These are phyloP conservation scores for Neoaliturus tenellus DNA, from an alignment of 2,888 invertebrate genomes.

Conservation along the genomic window DNA sequence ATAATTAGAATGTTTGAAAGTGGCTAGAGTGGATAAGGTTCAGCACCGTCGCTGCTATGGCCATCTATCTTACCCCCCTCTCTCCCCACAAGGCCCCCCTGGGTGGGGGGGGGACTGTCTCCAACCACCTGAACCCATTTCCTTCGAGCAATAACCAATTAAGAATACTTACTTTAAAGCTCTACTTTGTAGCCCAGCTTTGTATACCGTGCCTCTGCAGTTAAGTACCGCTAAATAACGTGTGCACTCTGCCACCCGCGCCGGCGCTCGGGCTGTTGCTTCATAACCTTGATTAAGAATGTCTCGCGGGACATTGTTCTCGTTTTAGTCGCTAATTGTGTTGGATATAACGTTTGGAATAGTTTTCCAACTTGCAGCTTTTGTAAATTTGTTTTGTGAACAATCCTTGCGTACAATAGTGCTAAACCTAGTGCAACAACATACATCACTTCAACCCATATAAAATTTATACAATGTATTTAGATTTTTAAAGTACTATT, in stretches of 20 bases:
- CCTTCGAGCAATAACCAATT: slow-evolving; percentile 1
- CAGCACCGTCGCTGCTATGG: background rate
- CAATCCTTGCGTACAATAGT: too few relatives aligned
- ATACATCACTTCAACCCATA: too few relatives aligned
- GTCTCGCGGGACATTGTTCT: background rate
- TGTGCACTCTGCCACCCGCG: background rate
- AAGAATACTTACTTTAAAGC: slow-evolving; percentile 9
- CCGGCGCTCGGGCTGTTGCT: background rate
- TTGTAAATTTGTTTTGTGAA: too few relatives aligned
- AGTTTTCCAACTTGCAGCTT: too few relatives aligned
- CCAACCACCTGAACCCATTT: slow-evolving; percentile 7
- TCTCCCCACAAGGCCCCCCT: too few relatives aligned
- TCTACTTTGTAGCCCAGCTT: background rate
- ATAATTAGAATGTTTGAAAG: background rate
- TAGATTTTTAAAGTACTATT: too few relatives aligned
- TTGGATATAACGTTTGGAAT: too few relatives aligned
- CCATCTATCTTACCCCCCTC: background rate
- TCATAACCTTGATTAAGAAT: background rate
- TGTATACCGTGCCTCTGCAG: background rate
- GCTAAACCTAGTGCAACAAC: too few relatives aligned
- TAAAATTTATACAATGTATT: too few relatives aligned
- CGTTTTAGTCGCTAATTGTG: too few relatives aligned
- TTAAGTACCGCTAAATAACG: background rate
- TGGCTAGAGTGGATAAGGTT: background rate
- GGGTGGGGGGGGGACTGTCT: background rate